Base-by-base conservation (phyloP, 2,888 invertebrate species). In the Cryptophagus acutangulus region DNA sequence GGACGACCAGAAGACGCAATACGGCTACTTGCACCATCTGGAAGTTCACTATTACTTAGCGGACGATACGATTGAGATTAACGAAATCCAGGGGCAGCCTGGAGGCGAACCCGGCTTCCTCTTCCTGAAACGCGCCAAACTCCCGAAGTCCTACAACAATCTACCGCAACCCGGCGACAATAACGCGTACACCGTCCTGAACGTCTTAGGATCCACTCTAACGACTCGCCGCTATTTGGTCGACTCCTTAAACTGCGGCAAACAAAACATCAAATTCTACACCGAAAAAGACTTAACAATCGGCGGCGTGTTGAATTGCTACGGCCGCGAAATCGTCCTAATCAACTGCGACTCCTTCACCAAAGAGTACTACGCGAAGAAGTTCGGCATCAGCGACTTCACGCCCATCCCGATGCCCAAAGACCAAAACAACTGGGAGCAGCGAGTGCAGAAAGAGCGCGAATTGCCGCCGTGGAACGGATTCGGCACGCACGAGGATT, bases 51-150 rank as follows among this genome's bases (percentile, higher is more conserved):
- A 87, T 62, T 92, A 84, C 69, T 72, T 94, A 33, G 81, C 87
- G 0, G 92, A 94, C 59, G 88, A 90, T 57, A 91, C 91, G 0
- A 83, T 94, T 6, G 91, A 93, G 66, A 83, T 95, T 3, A 83
- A 84, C 54, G 92, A 93, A 69, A 75, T 75, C 28, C 63, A 80
- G 35, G 72, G 76, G 1, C 71, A 76, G 0, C 84, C 84, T 60
- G 80, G 83, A 1, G 87, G 87, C 0, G 84, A 87, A 62, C 76
- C 78, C 1, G 80, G 81, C 4, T 77, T 79, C 2, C 79, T 83
- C 65, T 86, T 93, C 60, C 66, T 92, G 17, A 81, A 79, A 55
- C 76, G 88, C 46, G 78, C 77, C 57, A 84, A 83, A 59, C 63
- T 94, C 37, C 89, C 91, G 0, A 87, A 88, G 70, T 84, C 86